phyloP scores from a whole-genome alignment of 2,113 vertebrate species.

The Gallinago paraguaiae region DNA sequence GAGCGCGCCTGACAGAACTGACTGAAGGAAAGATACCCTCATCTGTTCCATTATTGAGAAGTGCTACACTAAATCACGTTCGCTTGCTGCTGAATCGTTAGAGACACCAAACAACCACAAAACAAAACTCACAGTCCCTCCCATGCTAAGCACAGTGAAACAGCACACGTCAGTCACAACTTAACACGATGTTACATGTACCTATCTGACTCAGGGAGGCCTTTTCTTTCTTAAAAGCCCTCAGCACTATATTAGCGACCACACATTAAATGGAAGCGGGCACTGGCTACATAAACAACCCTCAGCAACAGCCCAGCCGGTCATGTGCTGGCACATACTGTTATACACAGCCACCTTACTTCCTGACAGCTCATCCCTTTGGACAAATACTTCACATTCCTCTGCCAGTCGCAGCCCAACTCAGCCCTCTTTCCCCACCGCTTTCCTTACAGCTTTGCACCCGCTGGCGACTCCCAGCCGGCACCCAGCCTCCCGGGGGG shows the following conservation, averaged over 20 bases:
- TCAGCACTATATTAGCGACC: background rate
- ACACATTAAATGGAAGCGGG: background rate
- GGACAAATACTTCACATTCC: slow-evolving; percentile 62
- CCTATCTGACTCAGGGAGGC: background rate
- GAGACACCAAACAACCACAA: background rate
- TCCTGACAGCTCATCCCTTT: slow-evolving; percentile 71
- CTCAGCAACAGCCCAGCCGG: background rate
- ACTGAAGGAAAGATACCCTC: background rate
- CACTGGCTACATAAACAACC: background rate
- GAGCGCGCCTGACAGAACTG: background rate
- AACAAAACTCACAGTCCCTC: background rate
- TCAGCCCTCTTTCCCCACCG: background rate
- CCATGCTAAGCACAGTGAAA: background rate
- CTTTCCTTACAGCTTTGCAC: background rate
- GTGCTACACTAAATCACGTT: background rate
- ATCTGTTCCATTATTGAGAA: background rate
- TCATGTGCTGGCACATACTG: background rate
- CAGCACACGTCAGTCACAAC: background rate
- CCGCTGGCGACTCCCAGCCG: background rate
- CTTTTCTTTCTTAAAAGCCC: background rate
- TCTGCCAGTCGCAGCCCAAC: slow-evolving; percentile 45
- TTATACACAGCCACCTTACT: slow-evolving; percentile 51
- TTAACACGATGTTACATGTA: background rate
- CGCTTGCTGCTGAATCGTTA: background rate
- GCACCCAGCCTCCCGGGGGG: background rate